Evolutionary conservation across 64 coral and sea anemone genomes (phyloP).

Genomic region (Pocillopora damicornis): DNA sequence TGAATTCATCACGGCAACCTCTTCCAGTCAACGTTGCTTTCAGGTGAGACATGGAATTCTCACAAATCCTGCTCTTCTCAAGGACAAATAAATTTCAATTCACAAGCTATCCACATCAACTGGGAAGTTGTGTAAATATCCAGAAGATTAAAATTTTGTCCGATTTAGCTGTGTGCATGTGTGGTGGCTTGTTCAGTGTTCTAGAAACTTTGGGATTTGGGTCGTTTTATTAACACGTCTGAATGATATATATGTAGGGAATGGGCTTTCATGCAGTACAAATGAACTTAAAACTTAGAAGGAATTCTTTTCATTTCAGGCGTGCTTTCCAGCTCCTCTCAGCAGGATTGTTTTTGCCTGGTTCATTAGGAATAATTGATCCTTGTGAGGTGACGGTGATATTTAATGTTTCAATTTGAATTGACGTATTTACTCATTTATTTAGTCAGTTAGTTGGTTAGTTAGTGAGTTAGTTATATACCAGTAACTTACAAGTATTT

Average conservation of each 20-base stretch:
- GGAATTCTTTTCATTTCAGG: conserved; percentile 37
- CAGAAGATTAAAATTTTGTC: too few relatives aligned
- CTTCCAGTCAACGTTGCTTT: conserved; percentile 93
- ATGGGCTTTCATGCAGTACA: too few relatives aligned
- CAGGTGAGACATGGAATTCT: conserved; percentile 35
- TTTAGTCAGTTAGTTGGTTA: too few relatives aligned
- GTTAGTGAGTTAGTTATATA: too few relatives aligned
- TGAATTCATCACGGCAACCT: conserved; percentile 70
- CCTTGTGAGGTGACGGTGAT: conserved; percentile 86
- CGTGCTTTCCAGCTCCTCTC: conserved; percentile 91
- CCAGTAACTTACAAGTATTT: too few relatives aligned
- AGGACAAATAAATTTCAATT: not conserved
- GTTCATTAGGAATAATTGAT: conserved; percentile 94
- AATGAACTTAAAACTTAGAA: not conserved
- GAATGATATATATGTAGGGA: too few relatives aligned
- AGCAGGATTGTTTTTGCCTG: conserved; percentile 90
- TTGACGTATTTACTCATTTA: not conserved
- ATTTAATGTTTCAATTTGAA: not conserved
- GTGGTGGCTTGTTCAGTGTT: too few relatives aligned
- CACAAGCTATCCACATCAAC: too few relatives aligned
- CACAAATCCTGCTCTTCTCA: not conserved
- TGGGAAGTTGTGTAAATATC: too few relatives aligned
- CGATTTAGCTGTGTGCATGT: too few relatives aligned
- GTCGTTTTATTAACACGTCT: too few relatives aligned
- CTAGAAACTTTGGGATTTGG: too few relatives aligned